Percentiles rank a stretch among this genome's conserved stretches.
Conservation (phyloP, 2,888 invertebrate genomes). For the Drosophila nigricruria region DNA sequence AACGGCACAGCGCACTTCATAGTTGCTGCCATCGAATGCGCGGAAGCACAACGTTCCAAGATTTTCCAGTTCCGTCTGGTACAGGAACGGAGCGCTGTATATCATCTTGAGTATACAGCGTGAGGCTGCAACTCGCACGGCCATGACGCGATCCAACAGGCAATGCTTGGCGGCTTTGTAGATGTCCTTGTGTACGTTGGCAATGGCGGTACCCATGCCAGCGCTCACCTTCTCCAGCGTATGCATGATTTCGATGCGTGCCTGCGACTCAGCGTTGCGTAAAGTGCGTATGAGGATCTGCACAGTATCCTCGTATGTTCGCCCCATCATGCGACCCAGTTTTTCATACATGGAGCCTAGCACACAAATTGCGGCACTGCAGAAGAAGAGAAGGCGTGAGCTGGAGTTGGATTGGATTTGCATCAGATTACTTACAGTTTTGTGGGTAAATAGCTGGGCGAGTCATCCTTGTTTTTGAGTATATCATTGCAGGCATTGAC, state of each 20-base stretch:
- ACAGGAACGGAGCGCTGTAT: conserved; percentile 93
- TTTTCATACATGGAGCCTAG: conserved; percentile 99
- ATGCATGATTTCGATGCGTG: conserved; percentile 97
- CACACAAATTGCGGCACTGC: conserved; percentile 97
- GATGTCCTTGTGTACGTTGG: conserved; percentile 93
- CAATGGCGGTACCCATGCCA: conserved; percentile 97
- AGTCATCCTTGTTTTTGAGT: conserved; percentile 98
- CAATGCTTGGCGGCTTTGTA: conserved; percentile 95
- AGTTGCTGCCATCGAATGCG: conserved; percentile 96
- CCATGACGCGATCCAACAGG: conserved; percentile 95
- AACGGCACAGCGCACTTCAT: conserved; percentile 96
- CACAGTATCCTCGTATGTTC: conserved; percentile 99
- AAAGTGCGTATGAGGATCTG: conserved; percentile 95
- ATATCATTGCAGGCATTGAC: conserved; percentile 99
- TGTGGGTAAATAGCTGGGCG: conserved; percentile 96
- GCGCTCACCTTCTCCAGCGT: conserved; percentile 96
- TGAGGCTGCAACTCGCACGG: conserved; percentile 97
- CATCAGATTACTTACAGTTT: conserved; percentile 92
- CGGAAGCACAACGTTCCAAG: conserved; percentile 96
- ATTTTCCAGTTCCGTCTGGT: conserved; percentile 96
- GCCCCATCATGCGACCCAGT: conserved; percentile 98
- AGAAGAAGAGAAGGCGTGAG: conserved; percentile 42
- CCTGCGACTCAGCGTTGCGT: conserved; percentile 97
- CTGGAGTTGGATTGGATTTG: background rate
- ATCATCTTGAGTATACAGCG: conserved; percentile 95